A percentile compares a stretch with the other conserved stretches of the same genome.
phyloP scores from a whole-genome alignment of 2,113 vertebrate genomes.

The Prochilodus magdalenae region DNA sequence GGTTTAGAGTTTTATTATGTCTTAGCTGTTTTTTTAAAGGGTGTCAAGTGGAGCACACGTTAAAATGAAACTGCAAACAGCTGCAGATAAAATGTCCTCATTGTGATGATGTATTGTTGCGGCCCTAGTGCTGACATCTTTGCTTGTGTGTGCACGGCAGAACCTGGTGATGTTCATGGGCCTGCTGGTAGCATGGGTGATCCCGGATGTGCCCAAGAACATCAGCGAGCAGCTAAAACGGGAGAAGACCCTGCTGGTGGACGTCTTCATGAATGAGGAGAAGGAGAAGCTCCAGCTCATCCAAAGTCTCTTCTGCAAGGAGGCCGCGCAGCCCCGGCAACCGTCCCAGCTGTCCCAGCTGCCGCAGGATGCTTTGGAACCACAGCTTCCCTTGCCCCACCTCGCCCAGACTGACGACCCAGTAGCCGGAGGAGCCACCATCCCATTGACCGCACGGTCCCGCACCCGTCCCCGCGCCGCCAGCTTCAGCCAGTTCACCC shows the following conservation, averaged over 20 bases:
- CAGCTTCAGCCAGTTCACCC: slow-evolving; percentile 82
- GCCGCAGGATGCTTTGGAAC: slow-evolving; percentile 27
- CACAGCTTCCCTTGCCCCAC: slow-evolving; percentile 66
- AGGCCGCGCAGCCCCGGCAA: slow-evolving; percentile 40
- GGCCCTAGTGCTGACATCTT: not conserved
- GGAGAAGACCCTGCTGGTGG: slow-evolving; percentile 91
- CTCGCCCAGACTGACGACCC: slow-evolving; percentile 23
- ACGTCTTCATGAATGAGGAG: slow-evolving; percentile 92
- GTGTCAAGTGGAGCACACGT: too few relatives aligned
- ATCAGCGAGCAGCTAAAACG: slow-evolving; percentile 93
- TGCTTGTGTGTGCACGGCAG: slow-evolving; percentile 64
- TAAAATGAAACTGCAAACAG: too few relatives aligned
- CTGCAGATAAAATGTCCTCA: too few relatives aligned
- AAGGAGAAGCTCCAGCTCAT: slow-evolving; percentile 83
- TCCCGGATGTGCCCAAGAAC: slow-evolving; percentile 94
- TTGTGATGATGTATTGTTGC: not conserved
- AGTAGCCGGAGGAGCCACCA: slow-evolving; percentile 38
- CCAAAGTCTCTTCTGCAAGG: slow-evolving; percentile 77
- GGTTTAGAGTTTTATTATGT: too few relatives aligned
- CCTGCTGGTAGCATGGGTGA: slow-evolving; percentile 93
- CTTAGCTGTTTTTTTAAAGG: too few relatives aligned
- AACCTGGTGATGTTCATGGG: slow-evolving; percentile 97
- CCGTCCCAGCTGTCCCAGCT: slow-evolving; percentile 48
- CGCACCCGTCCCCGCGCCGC: slow-evolving; percentile 76
- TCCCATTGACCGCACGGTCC: slow-evolving; percentile 39